Evolutionary conservation across 2,797 vertebrate species (phyloP).

Genomic region (Odontamblyopus lacepedii): DNA sequence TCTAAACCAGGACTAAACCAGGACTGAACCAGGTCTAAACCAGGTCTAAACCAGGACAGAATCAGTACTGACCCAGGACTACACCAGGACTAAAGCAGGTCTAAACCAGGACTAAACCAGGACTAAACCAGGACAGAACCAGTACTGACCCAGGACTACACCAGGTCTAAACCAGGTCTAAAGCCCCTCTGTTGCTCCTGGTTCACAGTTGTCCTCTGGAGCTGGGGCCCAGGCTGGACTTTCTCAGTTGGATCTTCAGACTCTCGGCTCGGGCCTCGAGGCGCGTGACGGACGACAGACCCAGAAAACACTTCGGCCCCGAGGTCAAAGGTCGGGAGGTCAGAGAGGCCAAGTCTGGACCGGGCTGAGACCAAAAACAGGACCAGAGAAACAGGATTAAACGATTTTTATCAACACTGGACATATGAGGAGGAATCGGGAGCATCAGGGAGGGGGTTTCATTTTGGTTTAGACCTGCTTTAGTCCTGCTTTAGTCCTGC

Average conservation of each 20-base stretch:
- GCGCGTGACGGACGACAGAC: slow-evolving; percentile 86
- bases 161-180: neutral
- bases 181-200: no score
- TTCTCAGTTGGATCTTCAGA: slow-evolving; percentile 98
- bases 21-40: no score
- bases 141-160: neutral
- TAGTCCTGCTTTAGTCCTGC: no score
- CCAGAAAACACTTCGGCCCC: slow-evolving; percentile 85
- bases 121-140: neutral
- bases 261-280: slow-evolving; percentile 89
- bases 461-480: no score
- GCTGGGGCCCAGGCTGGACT: neutral
- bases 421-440: no score
- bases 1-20: no score
- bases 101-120: no score
- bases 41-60: no score
- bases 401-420: neutral
- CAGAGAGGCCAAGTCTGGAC: slow-evolving; percentile 88
- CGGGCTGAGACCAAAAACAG: slow-evolving; percentile 67
- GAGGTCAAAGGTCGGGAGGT: slow-evolving; percentile 93
- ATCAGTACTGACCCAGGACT: no score
- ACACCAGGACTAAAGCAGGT: no score
- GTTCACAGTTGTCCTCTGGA: neutral
- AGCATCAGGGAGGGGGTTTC: no score
- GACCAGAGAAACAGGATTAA: neutral